phyloP scores from a whole-genome alignment of 2,797 vertebrate genomes.

The Parauchenoglanis punctatus region DNA sequence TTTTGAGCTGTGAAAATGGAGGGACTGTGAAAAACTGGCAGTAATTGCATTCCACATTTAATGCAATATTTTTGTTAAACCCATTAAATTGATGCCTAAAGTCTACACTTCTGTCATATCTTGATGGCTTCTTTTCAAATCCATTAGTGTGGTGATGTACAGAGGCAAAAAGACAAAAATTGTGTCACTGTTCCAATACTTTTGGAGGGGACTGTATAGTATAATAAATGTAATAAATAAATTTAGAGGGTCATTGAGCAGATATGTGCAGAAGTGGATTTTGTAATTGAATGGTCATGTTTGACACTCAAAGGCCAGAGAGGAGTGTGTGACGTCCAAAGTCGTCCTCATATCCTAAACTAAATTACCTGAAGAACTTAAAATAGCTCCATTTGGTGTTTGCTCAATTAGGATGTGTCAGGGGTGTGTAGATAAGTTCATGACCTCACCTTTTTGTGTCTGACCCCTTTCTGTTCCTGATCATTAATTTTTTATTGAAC shows the following conservation, averaged over 20 bases:
- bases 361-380: conserved; percentile 18
- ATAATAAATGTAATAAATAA: background rate
- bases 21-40: no score
- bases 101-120: no score
- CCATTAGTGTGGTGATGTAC: no score
- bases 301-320: conserved; percentile 20
- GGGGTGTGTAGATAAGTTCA: conserved; percentile 29
- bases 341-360: conserved; percentile 14
- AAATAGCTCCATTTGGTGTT: conserved; percentile 29
- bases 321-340: conserved; percentile 26
- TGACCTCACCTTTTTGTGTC: conserved; percentile 21
- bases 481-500: conserved; percentile 24
- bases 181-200: no score
- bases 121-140: no score
- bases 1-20: no score
- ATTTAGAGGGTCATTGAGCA: background rate
- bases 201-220: no score
- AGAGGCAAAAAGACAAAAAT: no score
- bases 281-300: conserved; percentile 35
- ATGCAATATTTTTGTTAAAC: no score
- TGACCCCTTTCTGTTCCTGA: background rate
- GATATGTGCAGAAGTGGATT: conserved; percentile 4
- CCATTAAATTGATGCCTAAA: no score
- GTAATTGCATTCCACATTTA: no score
- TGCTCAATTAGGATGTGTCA: conserved; percentile 36